Evolutionary conservation across 92 coral and sea anemone genomes (phyloP).

Genomic region (Montipora capitata): DNA sequence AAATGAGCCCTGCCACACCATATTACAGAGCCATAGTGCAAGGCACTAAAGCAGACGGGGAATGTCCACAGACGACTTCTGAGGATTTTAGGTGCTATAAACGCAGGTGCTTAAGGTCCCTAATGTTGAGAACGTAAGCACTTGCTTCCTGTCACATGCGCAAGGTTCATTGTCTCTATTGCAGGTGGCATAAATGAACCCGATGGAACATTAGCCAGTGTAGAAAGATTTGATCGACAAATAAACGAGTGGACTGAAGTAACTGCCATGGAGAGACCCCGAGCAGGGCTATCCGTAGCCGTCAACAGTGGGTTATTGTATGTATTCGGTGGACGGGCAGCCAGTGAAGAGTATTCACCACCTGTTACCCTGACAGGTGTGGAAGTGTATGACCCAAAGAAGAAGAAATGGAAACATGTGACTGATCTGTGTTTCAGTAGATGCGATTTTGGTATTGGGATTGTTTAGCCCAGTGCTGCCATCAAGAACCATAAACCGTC

Average conservation of each 20-base stretch:
- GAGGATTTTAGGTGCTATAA: too few relatives aligned
- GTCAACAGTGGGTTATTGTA: slow-evolving; percentile 76
- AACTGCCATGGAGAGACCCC: slow-evolving; percentile 77
- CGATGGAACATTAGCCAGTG: slow-evolving; percentile 81
- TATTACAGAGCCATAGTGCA: too few relatives aligned
- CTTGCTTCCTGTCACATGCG: too few relatives aligned
- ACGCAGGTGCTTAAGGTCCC: too few relatives aligned
- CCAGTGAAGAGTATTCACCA: slow-evolving; percentile 80
- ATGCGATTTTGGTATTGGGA: slow-evolving; percentile 91
- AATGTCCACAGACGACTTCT: too few relatives aligned
- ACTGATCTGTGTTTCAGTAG: slow-evolving; percentile 80
- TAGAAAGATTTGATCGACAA: slow-evolving; percentile 80
- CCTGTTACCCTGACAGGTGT: slow-evolving; percentile 88
- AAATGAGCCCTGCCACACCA: too few relatives aligned
- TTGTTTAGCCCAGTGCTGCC: background rate
- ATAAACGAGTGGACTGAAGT: slow-evolving; percentile 80
- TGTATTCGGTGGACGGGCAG: slow-evolving; percentile 91
- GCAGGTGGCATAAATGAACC: slow-evolving; percentile 82
- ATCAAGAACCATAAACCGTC: background rate
- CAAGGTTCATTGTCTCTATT: background rate
- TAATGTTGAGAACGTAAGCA: too few relatives aligned
- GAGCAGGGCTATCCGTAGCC: slow-evolving; percentile 82
- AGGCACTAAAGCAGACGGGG: too few relatives aligned
- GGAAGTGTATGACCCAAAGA: slow-evolving; percentile 83
- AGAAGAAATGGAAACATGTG: slow-evolving; percentile 86